Percentiles rank a stretch among this genome's conserved stretches.
These are phyloP conservation scores for Sula dactylatra DNA, from an alignment of 2,113 vertebrate genomes.

Conservation along the genomic window DNA sequence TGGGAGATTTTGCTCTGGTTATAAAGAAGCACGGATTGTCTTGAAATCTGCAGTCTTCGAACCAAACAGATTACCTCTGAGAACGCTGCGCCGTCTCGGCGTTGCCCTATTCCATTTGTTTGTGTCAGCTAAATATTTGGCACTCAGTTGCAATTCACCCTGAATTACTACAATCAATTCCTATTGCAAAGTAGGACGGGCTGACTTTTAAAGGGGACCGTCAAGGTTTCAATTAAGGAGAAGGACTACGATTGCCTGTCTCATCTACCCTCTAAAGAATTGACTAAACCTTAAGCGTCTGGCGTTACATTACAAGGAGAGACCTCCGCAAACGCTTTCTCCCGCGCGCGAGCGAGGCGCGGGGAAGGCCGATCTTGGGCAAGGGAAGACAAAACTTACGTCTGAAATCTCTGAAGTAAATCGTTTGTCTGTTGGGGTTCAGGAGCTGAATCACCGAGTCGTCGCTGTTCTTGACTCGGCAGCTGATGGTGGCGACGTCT, in stretches of 20 bases:
- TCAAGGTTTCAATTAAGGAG: constrained; percentile 85
- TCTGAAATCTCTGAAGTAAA: constrained; percentile 91
- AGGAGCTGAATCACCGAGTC: constrained; percentile 98
- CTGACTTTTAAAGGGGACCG: constrained; percentile 78
- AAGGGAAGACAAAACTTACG: constrained; percentile 79
- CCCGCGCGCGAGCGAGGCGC: neutral
- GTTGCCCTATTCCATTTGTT: constrained; percentile 73
- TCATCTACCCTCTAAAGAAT: constrained; percentile 52
- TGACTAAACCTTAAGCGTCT: constrained; percentile 16
- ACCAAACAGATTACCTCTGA: constrained; percentile 30
- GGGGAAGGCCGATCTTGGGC: neutral
- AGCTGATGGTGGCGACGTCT: constrained; percentile 84
- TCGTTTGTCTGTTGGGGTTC: constrained; percentile 96
- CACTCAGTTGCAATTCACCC: constrained; percentile 73
- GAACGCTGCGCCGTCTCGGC: neutral
- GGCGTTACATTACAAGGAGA: neutral
- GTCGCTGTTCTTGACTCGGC: constrained; percentile 89
- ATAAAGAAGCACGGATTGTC: neutral
- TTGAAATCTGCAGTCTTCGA: neutral
- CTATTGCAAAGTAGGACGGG: constrained; percentile 78
- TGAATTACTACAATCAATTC: constrained; percentile 89
- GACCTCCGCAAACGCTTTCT: neutral
- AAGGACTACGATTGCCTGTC: constrained; percentile 78
- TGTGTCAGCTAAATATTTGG: constrained; percentile 72
- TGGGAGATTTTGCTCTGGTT: neutral